Evolutionary conservation across 2,797 vertebrate genomes (phyloP).

Genomic region (Melanotaenia nigrans): DNA sequence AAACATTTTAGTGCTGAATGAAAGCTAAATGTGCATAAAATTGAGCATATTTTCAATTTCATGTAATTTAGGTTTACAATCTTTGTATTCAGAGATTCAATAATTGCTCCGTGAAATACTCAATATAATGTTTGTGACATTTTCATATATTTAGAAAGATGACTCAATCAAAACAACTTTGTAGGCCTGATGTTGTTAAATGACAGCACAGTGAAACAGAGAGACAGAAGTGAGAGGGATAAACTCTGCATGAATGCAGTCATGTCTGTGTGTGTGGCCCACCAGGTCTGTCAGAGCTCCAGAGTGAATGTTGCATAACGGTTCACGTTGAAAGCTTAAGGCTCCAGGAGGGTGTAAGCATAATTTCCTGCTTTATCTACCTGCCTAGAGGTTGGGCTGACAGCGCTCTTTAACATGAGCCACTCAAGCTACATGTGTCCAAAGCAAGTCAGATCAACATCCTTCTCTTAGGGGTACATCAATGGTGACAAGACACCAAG

Average conservation of each 20-base stretch:
- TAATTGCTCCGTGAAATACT: not conserved
- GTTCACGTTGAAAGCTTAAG: constrained; percentile 75
- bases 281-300: constrained; percentile 44
- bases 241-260: constrained; percentile 35
- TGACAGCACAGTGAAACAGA: constrained; percentile 10
- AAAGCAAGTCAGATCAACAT: constrained; percentile 61
- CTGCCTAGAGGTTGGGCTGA: constrained; percentile 47
- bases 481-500: constrained; percentile 48
- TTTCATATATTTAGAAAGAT: constrained; percentile 2
- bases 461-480: constrained; percentile 53
- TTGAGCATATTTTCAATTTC: constrained; percentile 1
- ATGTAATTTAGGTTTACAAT: constrained; percentile 10
- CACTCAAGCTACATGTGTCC: constrained; percentile 57
- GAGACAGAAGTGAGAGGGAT: constrained; percentile 22
- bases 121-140: not conserved
- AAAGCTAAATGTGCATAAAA: constrained; percentile 4
- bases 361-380: constrained; percentile 72
- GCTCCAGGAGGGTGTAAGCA: constrained; percentile 69
- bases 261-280: constrained; percentile 36
- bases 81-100: not conserved
- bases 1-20: constrained; percentile 3
- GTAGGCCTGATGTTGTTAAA: constrained; percentile 26
- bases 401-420: constrained; percentile 56
- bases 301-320: constrained; percentile 73
- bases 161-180: constrained; percentile 13